Percentiles rank a stretch among this genome's conserved stretches.
Evolutionary conservation across 2,888 invertebrate genomes (phyloP).

Genomic region (Tiphia femorata): DNA sequence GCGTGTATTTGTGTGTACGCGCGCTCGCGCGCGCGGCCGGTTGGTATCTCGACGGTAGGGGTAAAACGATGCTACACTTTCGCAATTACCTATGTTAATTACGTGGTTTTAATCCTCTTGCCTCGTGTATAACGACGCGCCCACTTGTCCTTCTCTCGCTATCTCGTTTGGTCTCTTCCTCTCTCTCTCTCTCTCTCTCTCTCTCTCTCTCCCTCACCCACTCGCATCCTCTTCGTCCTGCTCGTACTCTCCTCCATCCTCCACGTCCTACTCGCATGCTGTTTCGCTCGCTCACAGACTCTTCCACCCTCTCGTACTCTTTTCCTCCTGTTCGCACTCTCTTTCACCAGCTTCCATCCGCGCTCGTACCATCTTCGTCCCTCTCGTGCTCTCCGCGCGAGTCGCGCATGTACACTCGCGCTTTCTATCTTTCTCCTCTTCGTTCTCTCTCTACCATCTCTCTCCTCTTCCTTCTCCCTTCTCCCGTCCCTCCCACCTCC

Average conservation of each 20-base stretch:
- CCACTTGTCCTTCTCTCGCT: constrained; percentile 12
- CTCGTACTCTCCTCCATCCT: too few species aligned
- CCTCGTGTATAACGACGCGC: constrained; percentile 17
- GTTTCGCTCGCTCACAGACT: too few species aligned
- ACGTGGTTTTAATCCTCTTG: constrained; percentile 44
- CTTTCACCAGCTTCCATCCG: too few species aligned
- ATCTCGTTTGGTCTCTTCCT: constrained; percentile 10
- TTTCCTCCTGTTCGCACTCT: too few species aligned
- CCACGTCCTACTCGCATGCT: too few species aligned
- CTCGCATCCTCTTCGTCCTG: not conserved
- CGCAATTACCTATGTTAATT: constrained; percentile 57
- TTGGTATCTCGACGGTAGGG: constrained; percentile 17
- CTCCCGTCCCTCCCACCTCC: not conserved
- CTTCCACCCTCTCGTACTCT: too few species aligned
- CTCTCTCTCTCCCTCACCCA: constrained; percentile 5
- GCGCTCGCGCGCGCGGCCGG: constrained; percentile 9
- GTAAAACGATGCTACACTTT: constrained; percentile 36
- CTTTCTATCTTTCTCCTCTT: too few species aligned
- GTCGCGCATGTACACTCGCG: too few species aligned
- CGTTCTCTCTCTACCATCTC: too few species aligned
- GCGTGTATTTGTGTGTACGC: constrained; percentile 6
- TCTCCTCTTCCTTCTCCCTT: not conserved
- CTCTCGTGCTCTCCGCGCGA: too few species aligned
- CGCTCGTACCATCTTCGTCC: too few species aligned
- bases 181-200: constrained; percentile 6